A percentile compares a stretch with the other conserved stretches of the same genome.
Conservation (phyloP, 2,113 vertebrate species). For the Myotis brandtii region DNA sequence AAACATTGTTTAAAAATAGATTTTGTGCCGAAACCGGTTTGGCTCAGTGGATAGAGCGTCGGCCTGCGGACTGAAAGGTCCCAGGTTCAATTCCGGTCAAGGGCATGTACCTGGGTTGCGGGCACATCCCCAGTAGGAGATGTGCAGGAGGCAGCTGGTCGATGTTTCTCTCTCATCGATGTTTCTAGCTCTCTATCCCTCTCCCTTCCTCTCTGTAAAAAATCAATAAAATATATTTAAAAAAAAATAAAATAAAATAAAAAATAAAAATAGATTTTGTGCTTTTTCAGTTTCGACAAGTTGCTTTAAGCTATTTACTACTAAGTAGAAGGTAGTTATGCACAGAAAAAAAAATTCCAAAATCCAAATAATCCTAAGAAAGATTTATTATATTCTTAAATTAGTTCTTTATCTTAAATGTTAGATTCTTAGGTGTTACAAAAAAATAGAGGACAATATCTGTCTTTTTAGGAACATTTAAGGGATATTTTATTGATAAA, state of each 20-base stretch:
- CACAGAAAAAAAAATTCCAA: background rate
- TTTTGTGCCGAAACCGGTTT: too few relatives aligned
- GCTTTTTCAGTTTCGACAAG: background rate
- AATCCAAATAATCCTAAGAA: background rate
- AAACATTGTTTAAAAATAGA: background rate
- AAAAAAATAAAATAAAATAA: too few relatives aligned
- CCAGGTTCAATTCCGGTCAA: too few relatives aligned
- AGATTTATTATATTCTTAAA: conserved; percentile 27
- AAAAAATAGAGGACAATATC: background rate
- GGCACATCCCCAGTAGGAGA: too few relatives aligned
- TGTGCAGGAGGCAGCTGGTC: too few relatives aligned
- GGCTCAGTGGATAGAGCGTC: too few relatives aligned
- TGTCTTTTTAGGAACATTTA: background rate
- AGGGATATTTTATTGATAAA: conserved; percentile 22
- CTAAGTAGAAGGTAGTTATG: background rate
- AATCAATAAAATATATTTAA: too few relatives aligned
- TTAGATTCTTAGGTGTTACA: background rate
- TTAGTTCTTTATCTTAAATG: conserved; percentile 19
- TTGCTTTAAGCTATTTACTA: background rate
- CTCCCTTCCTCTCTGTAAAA: too few relatives aligned
- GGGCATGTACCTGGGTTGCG: too few relatives aligned
- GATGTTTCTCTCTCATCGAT: too few relatives aligned
- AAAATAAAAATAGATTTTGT: background rate
- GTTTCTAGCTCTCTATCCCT: too few relatives aligned
- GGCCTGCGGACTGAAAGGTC: too few relatives aligned